Percentiles rank a stretch among this genome's conserved stretches.
These are phyloP conservation scores for Pachydiplax longipennis DNA, from an alignment of 2,888 invertebrate species.

Conservation along the genomic window DNA sequence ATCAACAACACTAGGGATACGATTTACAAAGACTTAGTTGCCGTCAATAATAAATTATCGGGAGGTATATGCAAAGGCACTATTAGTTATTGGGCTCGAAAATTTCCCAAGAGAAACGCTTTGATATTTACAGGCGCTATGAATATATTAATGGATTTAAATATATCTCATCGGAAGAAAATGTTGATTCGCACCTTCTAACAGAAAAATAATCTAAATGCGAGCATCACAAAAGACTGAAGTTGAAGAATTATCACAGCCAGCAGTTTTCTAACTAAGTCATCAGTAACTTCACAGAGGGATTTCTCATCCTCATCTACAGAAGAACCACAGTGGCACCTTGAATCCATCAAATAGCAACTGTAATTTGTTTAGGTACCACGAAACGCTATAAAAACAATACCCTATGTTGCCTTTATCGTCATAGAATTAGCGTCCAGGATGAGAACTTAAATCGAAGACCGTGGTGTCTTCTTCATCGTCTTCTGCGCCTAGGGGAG, in stretches of 20 bases:
- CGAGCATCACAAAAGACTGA: neutral
- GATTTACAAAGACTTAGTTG: too few relatives aligned
- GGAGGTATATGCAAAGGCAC: too few relatives aligned
- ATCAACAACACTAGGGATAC: too few relatives aligned
- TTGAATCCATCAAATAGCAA: neutral
- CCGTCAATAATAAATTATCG: too few relatives aligned
- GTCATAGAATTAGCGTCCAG: neutral
- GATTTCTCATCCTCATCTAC: neutral
- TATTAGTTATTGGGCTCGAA: too few relatives aligned
- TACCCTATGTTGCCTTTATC: neutral
- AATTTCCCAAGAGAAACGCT: too few relatives aligned
- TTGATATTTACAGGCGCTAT: too few relatives aligned
- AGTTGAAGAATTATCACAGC: slow-evolving; percentile 17
- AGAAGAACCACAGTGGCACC: neutral
- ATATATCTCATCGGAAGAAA: neutral
- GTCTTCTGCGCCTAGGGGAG: slow-evolving; percentile 60
- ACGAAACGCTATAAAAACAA: neutral
- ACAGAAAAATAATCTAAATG: neutral
- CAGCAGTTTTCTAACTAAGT: neutral
- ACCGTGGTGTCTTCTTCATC: slow-evolving; percentile 61
- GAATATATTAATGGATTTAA: too few relatives aligned
- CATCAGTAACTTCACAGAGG: neutral
- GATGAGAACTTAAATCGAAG: slow-evolving; percentile 57
- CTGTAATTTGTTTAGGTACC: neutral
- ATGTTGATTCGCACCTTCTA: neutral